Evolutionary conservation across 2,888 invertebrate genomes (phyloP).

Genomic region (Agonopterix alstromeriana): DNA sequence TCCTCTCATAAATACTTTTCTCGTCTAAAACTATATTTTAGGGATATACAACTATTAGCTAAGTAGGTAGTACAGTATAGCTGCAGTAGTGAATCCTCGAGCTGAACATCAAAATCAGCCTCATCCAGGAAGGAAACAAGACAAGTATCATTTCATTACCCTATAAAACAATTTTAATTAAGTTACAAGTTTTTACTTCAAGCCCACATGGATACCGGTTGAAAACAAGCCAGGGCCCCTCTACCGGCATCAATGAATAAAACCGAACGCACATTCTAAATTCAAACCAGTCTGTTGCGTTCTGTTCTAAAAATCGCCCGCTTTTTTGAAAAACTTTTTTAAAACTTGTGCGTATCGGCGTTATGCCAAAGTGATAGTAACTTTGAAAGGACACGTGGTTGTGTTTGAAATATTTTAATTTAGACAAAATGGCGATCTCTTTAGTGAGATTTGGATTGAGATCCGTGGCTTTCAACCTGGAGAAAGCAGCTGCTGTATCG

Average conservation of each 20-base stretch:
- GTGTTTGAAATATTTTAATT: slow-evolving; percentile 3
- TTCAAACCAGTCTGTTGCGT: slow-evolving; percentile 41
- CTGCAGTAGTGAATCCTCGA: too few relatives aligned
- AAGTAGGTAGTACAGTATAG: too few relatives aligned
- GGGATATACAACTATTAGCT: too few relatives aligned
- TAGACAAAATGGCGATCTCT: slow-evolving; percentile 61
- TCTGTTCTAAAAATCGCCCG: slow-evolving; percentile 3
- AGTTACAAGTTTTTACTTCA: not conserved
- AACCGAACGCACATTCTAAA: slow-evolving; percentile 42
- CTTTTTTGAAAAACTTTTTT: slow-evolving; percentile 3
- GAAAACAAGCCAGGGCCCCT: slow-evolving; percentile 33
- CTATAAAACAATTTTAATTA: too few relatives aligned
- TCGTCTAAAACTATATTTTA: too few relatives aligned
- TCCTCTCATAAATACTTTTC: too few relatives aligned
- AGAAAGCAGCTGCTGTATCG: slow-evolving; percentile 47
- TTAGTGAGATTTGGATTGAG: slow-evolving; percentile 57
- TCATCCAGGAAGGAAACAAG: too few relatives aligned
- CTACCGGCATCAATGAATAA: slow-evolving; percentile 36
- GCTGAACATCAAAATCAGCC: too few relatives aligned
- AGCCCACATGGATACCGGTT: slow-evolving; percentile 17
- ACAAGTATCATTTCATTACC: too few relatives aligned
- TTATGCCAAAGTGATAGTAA: slow-evolving; percentile 4
- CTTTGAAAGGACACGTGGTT: slow-evolving; percentile 9
- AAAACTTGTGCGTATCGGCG: not conserved
- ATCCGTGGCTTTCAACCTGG: slow-evolving; percentile 39